Evolutionary conservation across 2,888 invertebrate genomes (phyloP).

Genomic region (Autographa pulchrina): DNA sequence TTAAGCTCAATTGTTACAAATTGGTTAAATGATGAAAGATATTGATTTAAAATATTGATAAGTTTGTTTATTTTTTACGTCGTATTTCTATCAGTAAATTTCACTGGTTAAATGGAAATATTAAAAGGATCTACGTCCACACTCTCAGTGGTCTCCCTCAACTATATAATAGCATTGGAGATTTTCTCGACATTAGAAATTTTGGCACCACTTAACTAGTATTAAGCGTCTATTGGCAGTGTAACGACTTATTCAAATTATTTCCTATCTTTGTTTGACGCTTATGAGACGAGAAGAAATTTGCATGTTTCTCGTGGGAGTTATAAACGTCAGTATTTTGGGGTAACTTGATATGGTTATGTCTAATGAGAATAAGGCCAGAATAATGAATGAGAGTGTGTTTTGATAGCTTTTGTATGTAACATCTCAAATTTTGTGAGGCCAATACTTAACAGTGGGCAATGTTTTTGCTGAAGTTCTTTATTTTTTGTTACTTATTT

Average conservation of each 20-base stretch:
- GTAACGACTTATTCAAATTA: slow-evolving; percentile 53
- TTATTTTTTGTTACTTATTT: no score
- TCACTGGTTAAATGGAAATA: neutral
- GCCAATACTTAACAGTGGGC: no score
- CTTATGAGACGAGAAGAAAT: slow-evolving; percentile 15
- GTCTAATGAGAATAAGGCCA: neutral
- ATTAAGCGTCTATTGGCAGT: slow-evolving; percentile 34
- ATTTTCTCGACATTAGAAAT: slow-evolving; percentile 41
- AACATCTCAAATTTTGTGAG: no score
- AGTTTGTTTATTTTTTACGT: no score
- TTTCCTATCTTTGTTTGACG: slow-evolving; percentile 28
- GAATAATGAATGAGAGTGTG: neutral
- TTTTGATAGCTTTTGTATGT: neutral
- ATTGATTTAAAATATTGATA: no score
- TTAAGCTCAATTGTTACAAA: no score
- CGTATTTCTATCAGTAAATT: no score
- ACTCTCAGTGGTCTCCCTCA: slow-evolving; percentile 13
- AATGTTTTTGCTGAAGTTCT: no score
- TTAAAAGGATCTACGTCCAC: neutral
- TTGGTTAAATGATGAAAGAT: no score
- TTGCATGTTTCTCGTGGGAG: slow-evolving; percentile 32
- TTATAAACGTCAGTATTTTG: slow-evolving; percentile 5
- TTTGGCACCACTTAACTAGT: slow-evolving; percentile 41
- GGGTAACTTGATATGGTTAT: slow-evolving; percentile 1
- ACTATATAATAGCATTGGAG: slow-evolving; percentile 36